phyloP scores from a whole-genome alignment of 2,797 vertebrate species.

The Danio aesculapii region DNA sequence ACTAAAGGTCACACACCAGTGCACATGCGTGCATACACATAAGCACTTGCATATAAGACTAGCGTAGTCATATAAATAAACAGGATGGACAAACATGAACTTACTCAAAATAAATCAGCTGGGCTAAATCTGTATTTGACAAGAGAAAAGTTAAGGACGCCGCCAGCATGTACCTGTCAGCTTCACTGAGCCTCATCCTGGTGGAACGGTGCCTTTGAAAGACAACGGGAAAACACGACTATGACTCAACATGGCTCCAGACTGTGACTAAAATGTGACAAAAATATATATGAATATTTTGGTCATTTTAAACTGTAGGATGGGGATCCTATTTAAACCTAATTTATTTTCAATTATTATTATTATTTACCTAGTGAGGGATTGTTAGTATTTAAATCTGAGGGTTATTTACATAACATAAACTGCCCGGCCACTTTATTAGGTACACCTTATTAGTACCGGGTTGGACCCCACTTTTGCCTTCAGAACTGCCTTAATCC shows the following conservation, averaged over 20 bases:
- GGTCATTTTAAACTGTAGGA: neutral
- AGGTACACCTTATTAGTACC: too few relatives aligned
- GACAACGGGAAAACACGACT: neutral
- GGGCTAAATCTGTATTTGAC: neutral
- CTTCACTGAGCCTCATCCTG: slow-evolving; percentile 15
- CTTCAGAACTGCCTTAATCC: too few relatives aligned
- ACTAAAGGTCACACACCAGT: slow-evolving; percentile 51
- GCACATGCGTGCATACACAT: slow-evolving; percentile 17
- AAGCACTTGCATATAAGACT: slow-evolving; percentile 2
- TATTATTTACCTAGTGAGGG: too few relatives aligned
- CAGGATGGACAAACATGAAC: neutral
- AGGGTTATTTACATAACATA: neutral
- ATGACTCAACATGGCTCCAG: slow-evolving; percentile 11
- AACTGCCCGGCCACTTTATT: too few relatives aligned
- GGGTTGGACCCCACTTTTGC: too few relatives aligned
- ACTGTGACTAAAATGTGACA: slow-evolving; percentile 2
- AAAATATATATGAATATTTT: neutral
- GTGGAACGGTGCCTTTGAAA: slow-evolving; percentile 12
- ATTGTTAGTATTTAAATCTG: neutral
- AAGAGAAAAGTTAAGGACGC: slow-evolving; percentile 8
- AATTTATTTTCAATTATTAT: too few relatives aligned
- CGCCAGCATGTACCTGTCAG: slow-evolving; percentile 11
- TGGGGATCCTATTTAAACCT: neutral
- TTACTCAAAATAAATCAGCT: slow-evolving; percentile 1
- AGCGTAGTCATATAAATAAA: neutral